Conservation (phyloP, 2,888 invertebrate species). For the Epinotia demarniana region DNA sequence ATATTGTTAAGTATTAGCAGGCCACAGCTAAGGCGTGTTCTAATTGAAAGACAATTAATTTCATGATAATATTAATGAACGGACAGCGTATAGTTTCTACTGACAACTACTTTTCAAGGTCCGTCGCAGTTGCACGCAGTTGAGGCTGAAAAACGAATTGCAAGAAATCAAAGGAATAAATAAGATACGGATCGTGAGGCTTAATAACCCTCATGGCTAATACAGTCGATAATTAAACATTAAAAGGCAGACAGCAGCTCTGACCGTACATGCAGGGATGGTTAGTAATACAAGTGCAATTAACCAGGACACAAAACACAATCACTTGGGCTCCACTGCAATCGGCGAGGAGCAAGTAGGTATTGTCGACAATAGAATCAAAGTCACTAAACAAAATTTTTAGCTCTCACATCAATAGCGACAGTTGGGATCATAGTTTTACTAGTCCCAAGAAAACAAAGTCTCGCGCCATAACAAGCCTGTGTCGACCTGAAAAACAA, state of each 20-base stretch:
- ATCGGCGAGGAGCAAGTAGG: neutral
- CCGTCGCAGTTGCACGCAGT: neutral
- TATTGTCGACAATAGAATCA: neutral
- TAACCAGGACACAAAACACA: neutral
- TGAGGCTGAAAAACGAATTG: neutral
- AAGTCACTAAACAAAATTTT: neutral
- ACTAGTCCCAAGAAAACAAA: too few species aligned
- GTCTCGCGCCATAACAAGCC: too few species aligned
- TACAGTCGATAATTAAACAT: neutral
- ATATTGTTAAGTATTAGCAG: slow-evolving; percentile 46
- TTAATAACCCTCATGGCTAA: neutral
- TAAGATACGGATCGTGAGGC: neutral
- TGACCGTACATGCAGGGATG: neutral
- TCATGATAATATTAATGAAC: neutral
- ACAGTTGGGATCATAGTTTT: too few species aligned
- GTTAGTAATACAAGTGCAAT: neutral
- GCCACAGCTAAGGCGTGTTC: slow-evolving; percentile 46
- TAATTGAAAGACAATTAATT: slow-evolving; percentile 46
- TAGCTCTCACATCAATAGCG: neutral
- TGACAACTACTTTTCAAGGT: neutral
- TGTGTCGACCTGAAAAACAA: too few species aligned
- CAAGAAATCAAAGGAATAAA: neutral
- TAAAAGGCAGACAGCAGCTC: neutral
- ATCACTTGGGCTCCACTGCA: neutral
- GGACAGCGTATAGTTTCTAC: neutral